A percentile compares a stretch with the other conserved stretches of the same genome.
Evolutionary conservation across 2,113 vertebrate species (phyloP).

Genomic region (Scatophagus argus): DNA sequence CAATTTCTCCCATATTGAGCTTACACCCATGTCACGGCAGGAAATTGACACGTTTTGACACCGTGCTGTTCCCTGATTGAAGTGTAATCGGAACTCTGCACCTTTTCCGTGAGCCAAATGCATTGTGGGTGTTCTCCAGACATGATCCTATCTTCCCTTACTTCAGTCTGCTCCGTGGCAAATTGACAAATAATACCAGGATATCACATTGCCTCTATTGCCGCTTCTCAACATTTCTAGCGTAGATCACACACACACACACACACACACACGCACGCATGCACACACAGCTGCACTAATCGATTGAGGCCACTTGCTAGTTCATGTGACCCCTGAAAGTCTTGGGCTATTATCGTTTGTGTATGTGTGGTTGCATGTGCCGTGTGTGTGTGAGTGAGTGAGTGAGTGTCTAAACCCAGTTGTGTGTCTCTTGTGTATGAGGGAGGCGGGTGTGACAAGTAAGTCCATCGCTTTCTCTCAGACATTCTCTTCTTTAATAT

Average conservation of each 20-base stretch:
- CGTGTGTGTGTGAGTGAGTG: neutral
- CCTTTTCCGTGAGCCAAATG: constrained; percentile 69
- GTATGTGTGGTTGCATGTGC: constrained; percentile 1
- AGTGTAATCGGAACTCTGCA: constrained; percentile 71
- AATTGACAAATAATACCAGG: constrained; percentile 81
- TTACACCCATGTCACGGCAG: constrained; percentile 48
- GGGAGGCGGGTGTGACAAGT: constrained; percentile 8
- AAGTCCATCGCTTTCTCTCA: constrained; percentile 33
- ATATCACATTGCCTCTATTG: constrained; percentile 72
- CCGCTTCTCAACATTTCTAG: constrained; percentile 50
- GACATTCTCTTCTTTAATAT: constrained; percentile 60
- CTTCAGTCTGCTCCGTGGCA: constrained; percentile 53
- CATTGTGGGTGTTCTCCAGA: constrained; percentile 73
- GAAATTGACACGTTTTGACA: constrained; percentile 76
- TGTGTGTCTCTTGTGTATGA: neutral
- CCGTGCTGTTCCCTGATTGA: constrained; percentile 69
- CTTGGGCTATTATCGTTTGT: constrained; percentile 24
- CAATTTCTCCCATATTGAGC: constrained; percentile 68
- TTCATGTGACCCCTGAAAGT: constrained; percentile 34
- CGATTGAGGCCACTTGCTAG: constrained; percentile 61
- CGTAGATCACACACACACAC: neutral
- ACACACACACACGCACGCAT: constrained; percentile 8
- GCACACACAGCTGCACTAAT: constrained; percentile 56
- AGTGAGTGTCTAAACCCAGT: neutral
- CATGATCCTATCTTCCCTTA: constrained; percentile 73